These are phyloP conservation scores for Chrysaora quinquecirrha DNA, from an alignment of 30 jellyfish, hydroid and myxozoan genomes.

Conservation along the genomic window DNA sequence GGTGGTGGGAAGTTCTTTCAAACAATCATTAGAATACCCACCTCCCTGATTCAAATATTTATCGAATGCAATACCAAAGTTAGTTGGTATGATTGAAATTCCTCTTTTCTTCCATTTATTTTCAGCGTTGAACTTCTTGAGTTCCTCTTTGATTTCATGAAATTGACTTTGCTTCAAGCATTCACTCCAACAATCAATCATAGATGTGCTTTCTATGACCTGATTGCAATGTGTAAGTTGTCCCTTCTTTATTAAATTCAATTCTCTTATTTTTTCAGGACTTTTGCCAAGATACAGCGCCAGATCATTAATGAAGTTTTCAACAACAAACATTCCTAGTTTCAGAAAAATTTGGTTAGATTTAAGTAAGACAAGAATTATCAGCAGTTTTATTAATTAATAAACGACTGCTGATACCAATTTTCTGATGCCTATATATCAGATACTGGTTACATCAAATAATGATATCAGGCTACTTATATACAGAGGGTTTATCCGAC, in stretches of 20 bases:
- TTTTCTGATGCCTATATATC: not conserved
- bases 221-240: slow-evolving; percentile 11
- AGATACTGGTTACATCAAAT: not conserved
- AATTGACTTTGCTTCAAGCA: slow-evolving; percentile 37
- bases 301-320: slow-evolving; percentile 51
- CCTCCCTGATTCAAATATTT: slow-evolving; percentile 40
- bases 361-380: not conserved
- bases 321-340: slow-evolving; percentile 53
- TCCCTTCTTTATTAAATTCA: slow-evolving; percentile 31
- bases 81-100: too few species aligned
- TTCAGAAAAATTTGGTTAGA: not conserved
- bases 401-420: not conserved
- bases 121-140: too few species aligned
- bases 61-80: slow-evolving; percentile 17
- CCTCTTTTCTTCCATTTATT: too few species aligned
- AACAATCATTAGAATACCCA: not conserved
- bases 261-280: slow-evolving; percentile 23
- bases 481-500: too few species aligned
- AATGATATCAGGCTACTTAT: not conserved
- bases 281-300: slow-evolving; percentile 42
- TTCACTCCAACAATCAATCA: slow-evolving; percentile 42
- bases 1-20: not conserved
- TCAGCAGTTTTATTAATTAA: not conserved
- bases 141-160: slow-evolving; percentile 8
- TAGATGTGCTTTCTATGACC: slow-evolving; percentile 21